These are phyloP conservation scores for Acanthopleura granulata DNA, from an alignment of 2,888 invertebrate genomes.

Conservation along the genomic window DNA sequence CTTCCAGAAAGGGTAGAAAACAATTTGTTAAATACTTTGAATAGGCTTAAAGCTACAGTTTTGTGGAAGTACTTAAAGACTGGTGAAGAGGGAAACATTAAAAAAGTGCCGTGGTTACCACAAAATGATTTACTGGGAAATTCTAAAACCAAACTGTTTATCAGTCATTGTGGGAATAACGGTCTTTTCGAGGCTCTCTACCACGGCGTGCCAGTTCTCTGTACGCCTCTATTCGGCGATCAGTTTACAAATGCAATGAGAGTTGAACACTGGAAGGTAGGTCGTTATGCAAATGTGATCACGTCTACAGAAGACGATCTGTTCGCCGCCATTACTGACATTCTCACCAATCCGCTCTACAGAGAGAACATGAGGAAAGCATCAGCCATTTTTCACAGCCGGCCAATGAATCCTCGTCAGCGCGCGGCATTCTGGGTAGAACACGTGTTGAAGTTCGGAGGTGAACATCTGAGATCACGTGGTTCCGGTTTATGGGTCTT, in stretches of 20 bases:
- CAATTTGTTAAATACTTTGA: not conserved
- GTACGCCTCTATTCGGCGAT: slow-evolving; percentile 42
- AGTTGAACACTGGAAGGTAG: slow-evolving; percentile 24
- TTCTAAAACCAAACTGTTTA: slow-evolving; percentile 37
- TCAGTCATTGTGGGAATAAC: slow-evolving; percentile 48
- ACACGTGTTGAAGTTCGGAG: slow-evolving; percentile 32
- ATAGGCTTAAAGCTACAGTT: slow-evolving; percentile 26
- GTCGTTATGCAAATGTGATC: slow-evolving; percentile 5
- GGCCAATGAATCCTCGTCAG: slow-evolving; percentile 22
- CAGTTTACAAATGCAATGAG: slow-evolving; percentile 34
- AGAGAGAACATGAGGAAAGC: slow-evolving; percentile 20
- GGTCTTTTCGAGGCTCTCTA: slow-evolving; percentile 47
- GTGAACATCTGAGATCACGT: slow-evolving; percentile 26
- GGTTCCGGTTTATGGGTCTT: slow-evolving; percentile 29
- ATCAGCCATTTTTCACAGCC: slow-evolving; percentile 26
- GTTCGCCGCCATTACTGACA: slow-evolving; percentile 17
- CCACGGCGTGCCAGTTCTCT: slow-evolving; percentile 46
- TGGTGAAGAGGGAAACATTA: slow-evolving; percentile 28
- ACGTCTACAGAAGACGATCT: slow-evolving; percentile 25
- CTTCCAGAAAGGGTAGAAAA: slow-evolving; percentile 24
- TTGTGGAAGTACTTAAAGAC: slow-evolving; percentile 26
- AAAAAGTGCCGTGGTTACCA: slow-evolving; percentile 39
- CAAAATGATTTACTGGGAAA: slow-evolving; percentile 45
- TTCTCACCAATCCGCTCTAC: slow-evolving; percentile 20
- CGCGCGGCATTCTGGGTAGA: slow-evolving; percentile 34